phyloP scores from a whole-genome alignment of 2,113 vertebrate genomes.

The Ceratotherium simum region DNA sequence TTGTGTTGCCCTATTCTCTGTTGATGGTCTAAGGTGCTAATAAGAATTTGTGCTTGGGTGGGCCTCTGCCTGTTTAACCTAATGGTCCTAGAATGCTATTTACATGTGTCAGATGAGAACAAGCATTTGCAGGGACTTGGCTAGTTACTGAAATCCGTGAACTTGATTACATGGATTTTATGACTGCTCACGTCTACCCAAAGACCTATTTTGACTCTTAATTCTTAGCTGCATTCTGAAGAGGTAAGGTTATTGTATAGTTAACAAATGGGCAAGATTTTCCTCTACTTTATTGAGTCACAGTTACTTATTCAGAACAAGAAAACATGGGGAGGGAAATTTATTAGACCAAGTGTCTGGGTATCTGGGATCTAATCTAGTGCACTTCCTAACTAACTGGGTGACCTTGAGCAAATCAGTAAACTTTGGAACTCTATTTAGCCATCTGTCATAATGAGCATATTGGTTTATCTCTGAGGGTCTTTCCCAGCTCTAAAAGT shows the following conservation, averaged over 20 bases:
- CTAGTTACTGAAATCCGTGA: background rate
- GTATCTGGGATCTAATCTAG: too few relatives aligned
- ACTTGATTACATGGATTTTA: background rate
- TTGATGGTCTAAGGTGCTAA: background rate
- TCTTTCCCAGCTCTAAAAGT: background rate
- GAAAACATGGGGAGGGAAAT: too few relatives aligned
- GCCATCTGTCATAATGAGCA: too few relatives aligned
- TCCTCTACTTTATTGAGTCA: background rate
- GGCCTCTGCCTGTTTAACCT: background rate
- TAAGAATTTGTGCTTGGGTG: background rate
- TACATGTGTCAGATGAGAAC: background rate
- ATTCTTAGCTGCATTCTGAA: background rate
- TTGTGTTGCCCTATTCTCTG: background rate
- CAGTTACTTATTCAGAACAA: background rate
- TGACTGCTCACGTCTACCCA: background rate
- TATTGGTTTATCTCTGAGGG: too few relatives aligned
- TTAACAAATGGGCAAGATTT: background rate
- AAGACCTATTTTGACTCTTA: background rate
- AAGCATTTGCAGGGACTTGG: background rate
- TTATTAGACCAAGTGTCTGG: too few relatives aligned
- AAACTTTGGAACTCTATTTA: too few relatives aligned
- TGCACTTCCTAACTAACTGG: too few relatives aligned
- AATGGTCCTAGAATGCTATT: background rate
- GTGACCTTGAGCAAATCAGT: too few relatives aligned
- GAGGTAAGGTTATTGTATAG: background rate